phyloP scores from a whole-genome alignment of 2,888 invertebrate genomes.

The Antheraea assamensis region DNA sequence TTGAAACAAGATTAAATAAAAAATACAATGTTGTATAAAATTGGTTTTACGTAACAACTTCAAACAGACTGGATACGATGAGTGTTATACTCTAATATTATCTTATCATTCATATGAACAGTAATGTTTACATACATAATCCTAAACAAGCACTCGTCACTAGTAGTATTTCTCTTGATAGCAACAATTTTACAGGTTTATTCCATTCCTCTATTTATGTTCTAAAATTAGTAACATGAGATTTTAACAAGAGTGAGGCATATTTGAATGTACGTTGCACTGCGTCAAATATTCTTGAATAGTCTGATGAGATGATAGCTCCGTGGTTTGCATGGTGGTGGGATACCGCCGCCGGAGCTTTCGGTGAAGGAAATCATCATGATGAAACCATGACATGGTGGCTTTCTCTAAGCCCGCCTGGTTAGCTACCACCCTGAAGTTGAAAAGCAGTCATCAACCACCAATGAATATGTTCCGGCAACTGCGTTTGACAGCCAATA shows the following conservation, averaged over 20 bases:
- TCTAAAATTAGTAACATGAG: background rate
- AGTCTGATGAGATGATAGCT: no score
- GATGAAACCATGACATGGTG: no score
- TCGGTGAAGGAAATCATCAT: no score
- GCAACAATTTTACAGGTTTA: background rate
- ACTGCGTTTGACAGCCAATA: no score
- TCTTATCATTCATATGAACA: slow-evolving; percentile 19
- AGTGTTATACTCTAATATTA: slow-evolving; percentile 22
- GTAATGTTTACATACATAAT: slow-evolving; percentile 15
- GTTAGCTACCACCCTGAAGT: no score
- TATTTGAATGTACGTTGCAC: background rate
- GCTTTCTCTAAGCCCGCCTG: no score
- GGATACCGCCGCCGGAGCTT: no score
- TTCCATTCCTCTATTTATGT: background rate
- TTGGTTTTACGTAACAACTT: background rate
- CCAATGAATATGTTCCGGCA: no score
- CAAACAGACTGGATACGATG: background rate
- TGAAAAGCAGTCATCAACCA: no score
- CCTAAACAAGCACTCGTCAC: background rate
- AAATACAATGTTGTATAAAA: no score
- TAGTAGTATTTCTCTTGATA: background rate
- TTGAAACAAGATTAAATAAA: no score
- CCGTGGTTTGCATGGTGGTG: no score
- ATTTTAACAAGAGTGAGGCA: background rate
- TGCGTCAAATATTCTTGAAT: background rate